phyloP scores from a whole-genome alignment of 2,113 vertebrate species.

The Aix galericulata region DNA sequence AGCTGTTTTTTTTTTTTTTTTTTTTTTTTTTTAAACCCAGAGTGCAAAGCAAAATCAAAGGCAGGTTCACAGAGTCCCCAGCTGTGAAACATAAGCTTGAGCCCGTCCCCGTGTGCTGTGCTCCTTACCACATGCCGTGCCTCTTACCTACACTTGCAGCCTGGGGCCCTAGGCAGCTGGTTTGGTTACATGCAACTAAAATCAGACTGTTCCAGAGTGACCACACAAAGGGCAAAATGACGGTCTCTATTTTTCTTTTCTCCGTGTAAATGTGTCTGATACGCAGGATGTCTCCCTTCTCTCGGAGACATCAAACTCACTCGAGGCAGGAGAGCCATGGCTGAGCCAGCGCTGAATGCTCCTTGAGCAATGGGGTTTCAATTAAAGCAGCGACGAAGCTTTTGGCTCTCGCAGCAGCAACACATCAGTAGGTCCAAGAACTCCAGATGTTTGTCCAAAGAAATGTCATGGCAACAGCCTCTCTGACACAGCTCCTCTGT shows the following conservation, averaged over 20 bases:
- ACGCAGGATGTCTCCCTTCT: neutral
- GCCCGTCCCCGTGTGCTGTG: neutral
- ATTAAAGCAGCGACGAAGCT: neutral
- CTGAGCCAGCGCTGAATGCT: neutral
- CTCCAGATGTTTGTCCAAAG: slow-evolving; percentile 24
- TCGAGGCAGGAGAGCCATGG: neutral
- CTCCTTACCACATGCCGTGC: neutral
- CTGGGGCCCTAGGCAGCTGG: neutral
- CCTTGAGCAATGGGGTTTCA: slow-evolving; percentile 18
- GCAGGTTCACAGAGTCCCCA: neutral
- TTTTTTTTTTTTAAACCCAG: neutral
- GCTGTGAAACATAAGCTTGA: neutral
- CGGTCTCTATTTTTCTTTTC: neutral
- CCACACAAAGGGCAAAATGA: neutral
- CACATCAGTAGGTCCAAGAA: neutral
- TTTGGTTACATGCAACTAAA: slow-evolving; percentile 3
- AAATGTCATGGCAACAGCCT: slow-evolving; percentile 26
- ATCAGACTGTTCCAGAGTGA: neutral
- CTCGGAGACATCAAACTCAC: neutral
- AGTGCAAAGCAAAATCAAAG: slow-evolving; percentile 7
- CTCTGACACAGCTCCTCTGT: neutral
- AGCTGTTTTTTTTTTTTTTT: neutral
- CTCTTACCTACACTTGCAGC: neutral
- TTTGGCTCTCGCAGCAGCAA: neutral
- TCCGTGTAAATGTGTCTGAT: neutral